A percentile compares a stretch with the other conserved stretches of the same genome.
phyloP scores from a whole-genome alignment of 2,888 invertebrate species.

The Ptychoptera albimana region DNA sequence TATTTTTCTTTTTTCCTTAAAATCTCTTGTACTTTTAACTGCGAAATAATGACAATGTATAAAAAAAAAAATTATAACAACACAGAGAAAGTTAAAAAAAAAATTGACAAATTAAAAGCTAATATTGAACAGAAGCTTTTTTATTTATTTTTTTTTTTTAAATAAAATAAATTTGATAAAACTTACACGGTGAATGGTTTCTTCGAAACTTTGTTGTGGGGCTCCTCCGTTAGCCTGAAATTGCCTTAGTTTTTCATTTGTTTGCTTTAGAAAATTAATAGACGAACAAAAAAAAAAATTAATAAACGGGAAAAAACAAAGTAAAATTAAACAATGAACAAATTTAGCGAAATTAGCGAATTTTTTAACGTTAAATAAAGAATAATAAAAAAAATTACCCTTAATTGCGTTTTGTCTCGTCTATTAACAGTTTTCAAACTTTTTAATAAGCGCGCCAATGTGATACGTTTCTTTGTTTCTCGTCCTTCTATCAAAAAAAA shows the following conservation, averaged over 20 bases:
- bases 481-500: conserved; percentile 40
- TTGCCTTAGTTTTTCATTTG: conserved; percentile 61
- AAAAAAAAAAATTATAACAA: too few relatives aligned
- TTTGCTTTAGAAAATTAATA: conserved; percentile 34
- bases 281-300: not conserved
- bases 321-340: too few relatives aligned
- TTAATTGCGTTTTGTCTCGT: conserved; percentile 65
- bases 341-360: too few relatives aligned
- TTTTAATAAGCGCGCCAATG: conserved; percentile 64
- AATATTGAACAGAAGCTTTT: too few relatives aligned
- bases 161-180: not conserved
- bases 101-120: too few relatives aligned
- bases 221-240: conserved; percentile 54
- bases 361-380: too few relatives aligned
- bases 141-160: too few relatives aligned
- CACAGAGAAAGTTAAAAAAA: too few relatives aligned
- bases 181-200: conserved; percentile 67
- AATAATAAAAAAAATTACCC: not conserved
- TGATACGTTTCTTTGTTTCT: conserved; percentile 70
- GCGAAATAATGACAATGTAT: conserved; percentile 32
- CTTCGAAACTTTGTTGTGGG: conserved; percentile 56
- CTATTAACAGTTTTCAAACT: conserved; percentile 70
- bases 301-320: not conserved
- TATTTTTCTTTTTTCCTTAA: conserved; percentile 64
- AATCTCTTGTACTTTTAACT: conserved; percentile 70